Percentiles rank a stretch among this genome's conserved stretches.
Conservation (phyloP, 2,888 invertebrate species). For the Drosophila peninsularis region DNA sequence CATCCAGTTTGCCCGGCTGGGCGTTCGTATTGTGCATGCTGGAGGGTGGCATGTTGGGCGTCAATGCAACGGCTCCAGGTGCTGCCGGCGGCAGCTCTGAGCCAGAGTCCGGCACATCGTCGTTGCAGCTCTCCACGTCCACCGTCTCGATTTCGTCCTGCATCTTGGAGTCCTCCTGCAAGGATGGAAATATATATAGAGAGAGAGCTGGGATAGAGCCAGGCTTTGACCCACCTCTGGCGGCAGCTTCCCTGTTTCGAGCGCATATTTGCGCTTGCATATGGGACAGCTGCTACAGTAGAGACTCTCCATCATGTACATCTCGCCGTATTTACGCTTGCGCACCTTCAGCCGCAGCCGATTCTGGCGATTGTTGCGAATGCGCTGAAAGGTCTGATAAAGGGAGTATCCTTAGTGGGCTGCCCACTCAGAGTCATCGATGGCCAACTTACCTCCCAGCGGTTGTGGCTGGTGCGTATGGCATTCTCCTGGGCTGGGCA, state of each 20-base stretch:
- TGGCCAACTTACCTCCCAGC: constrained; percentile 87
- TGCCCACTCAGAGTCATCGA: not conserved
- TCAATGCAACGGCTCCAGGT: constrained; percentile 8
- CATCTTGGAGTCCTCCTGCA: constrained; percentile 75
- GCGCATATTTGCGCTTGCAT: constrained; percentile 85
- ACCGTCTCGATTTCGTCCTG: constrained; percentile 89
- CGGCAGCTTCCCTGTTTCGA: constrained; percentile 86
- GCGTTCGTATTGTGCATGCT: constrained; percentile 80
- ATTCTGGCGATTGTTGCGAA: constrained; percentile 89
- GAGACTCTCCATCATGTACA: constrained; percentile 84
- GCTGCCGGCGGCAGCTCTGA: constrained; percentile 72
- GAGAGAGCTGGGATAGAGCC: not conserved
- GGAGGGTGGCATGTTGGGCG: constrained; percentile 41
- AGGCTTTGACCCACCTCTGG: constrained; percentile 86
- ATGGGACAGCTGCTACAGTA: constrained; percentile 87
- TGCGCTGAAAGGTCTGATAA: constrained; percentile 87
- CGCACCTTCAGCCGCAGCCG: constrained; percentile 88
- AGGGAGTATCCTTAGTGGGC: no score
- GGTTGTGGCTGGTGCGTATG: constrained; percentile 86
- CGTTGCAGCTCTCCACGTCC: constrained; percentile 87
- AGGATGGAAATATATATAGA: not conserved
- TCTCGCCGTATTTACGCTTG: constrained; percentile 87
- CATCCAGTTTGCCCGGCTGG: constrained; percentile 83
- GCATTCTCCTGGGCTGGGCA: constrained; percentile 84
- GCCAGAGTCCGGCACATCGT: constrained; percentile 84